phyloP scores from a whole-genome alignment of 2,797 vertebrate genomes.

The Clarias platycephalus region DNA sequence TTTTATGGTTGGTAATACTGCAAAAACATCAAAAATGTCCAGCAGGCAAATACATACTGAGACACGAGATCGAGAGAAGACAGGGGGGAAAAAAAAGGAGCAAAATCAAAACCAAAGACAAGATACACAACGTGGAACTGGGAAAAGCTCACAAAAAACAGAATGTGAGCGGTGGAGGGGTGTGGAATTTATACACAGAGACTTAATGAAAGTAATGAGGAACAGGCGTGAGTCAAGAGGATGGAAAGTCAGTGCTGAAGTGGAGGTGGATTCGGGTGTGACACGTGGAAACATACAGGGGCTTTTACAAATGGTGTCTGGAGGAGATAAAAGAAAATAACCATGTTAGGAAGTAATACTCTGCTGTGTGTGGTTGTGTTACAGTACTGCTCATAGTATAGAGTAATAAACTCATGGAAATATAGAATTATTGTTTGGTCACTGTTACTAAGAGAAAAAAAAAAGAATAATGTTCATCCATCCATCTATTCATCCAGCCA shows the following conservation, averaged over 20 bases:
- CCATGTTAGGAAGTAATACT: not conserved
- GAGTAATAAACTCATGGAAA: not conserved
- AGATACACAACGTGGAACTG: not conserved
- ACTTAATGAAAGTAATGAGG: not conserved
- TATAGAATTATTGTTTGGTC: not conserved
- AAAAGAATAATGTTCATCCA: not conserved
- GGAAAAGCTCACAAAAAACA: not conserved
- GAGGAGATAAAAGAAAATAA: not conserved
- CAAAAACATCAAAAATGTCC: not conserved
- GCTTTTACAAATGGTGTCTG: not conserved
- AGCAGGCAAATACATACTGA: not conserved
- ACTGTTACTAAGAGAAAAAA: not conserved
- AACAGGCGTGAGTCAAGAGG: not conserved
- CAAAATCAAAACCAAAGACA: not conserved
- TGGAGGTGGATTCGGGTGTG: not conserved
- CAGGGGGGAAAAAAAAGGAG: not conserved
- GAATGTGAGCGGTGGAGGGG: not conserved
- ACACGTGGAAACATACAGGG: not conserved
- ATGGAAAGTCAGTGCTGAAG: not conserved
- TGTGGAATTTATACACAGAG: conserved; percentile 1
- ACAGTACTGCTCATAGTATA: not conserved
- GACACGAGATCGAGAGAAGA: too few species aligned
- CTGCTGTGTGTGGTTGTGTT: not conserved
- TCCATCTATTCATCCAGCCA: too few species aligned
- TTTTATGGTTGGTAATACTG: not conserved